Base-by-base conservation (phyloP, 2,797 vertebrate genomes). In the Lepus townsendii region DNA sequence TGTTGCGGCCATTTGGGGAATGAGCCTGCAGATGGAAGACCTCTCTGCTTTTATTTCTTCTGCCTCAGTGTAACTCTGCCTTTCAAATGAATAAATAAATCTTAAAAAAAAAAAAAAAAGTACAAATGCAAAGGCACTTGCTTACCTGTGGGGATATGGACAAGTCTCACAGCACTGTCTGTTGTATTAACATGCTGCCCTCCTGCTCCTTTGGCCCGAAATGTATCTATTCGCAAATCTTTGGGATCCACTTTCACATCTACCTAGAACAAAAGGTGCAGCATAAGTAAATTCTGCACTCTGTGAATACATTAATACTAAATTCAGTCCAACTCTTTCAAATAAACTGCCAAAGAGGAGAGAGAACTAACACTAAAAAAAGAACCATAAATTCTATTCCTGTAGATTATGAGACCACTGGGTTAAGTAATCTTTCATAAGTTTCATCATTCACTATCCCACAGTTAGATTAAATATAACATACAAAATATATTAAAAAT, bases 121-220 rank as follows among this genome's bases (percentile, higher is more conserved):
- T 54, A 79, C 52, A 62, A 80, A 90, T 86, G 69, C 68, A 75
- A 52, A 89, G 30, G 24, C 20, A 11, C 38, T 2, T 71, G 82
- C 96, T 96, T 86, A 99, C 99, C 99, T 20, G 99, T 99, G 60
- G 99, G 99, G 78, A 99, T 97, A 69, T 99, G 99, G 47, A 99
- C 99, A 10, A 99, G 94, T 63, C 99, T 98, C 73, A 99, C 99
- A 0, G 99, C 99, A 0, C 99, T 99, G 94, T 99, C 99, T 0
- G 99, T 99, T 3, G 98, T 99, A 96, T 99, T 99, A 66, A 99
- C 99, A 0, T 99, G 99, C 93, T 99, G 99, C 0, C 99, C 99
- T 7, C 99, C 99, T 3, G 99, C 98, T 30, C 99, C 99, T 95
- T 98, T 99, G 52, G 99, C 98, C 96, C 99, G 98, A 98, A 99